Evolutionary conservation across 2,888 invertebrate species (phyloP), one percentile per base, ranked within the genome.

Genomic region (Disparrhopalites patrizii): DNA sequence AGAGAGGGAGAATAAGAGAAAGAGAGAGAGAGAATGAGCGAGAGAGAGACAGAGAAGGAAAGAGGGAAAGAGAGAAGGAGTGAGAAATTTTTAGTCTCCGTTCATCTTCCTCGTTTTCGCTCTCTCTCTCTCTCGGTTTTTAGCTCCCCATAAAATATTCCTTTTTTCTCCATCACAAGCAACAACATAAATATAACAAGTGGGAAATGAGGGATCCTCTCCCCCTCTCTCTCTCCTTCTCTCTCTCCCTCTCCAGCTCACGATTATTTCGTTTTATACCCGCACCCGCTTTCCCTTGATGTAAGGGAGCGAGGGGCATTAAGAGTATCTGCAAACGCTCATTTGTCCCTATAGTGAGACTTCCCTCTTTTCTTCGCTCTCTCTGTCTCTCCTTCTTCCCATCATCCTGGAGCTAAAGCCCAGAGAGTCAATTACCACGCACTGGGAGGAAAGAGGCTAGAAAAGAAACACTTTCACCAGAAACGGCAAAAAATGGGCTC

Each of bases 401-500:
- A 20, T 3, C 47, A 47, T 47, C n/a, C n/a, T n/a, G n/a, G n/a
- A n/a, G n/a, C n/a, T n/a, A n/a, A n/a, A 56, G 57, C 20, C 47
- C 51, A 15, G 38, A 28, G 25, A 66, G 54, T 62, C 66, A 66
- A 66, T 66, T 66, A 66, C 61, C 56, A 40, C 62, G 57, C 66
- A 61, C 62, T 66, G 36, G 66, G 66, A 66, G 66, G 66, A 66
- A 66, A 62, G 38, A 61, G 56, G 50, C 50, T 54, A 62, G 56
- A 62, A 62, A 61, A 56, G 66, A 66, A 65, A 66, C 62, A 62
- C 66, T 66, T 66, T 66, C 62, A 55, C 66, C 60, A 33, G 56
- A 65, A 61, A 61, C 52, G 27, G 36, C 51, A 50, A n/a, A n/a
- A n/a, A n/a, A n/a, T n/a, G n/a, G n/a, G n/a, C 60, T 40, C 52